These are phyloP conservation scores for Galemys pyrenaicus DNA, from an alignment of 2,113 vertebrate species.

Conservation along the genomic window DNA sequence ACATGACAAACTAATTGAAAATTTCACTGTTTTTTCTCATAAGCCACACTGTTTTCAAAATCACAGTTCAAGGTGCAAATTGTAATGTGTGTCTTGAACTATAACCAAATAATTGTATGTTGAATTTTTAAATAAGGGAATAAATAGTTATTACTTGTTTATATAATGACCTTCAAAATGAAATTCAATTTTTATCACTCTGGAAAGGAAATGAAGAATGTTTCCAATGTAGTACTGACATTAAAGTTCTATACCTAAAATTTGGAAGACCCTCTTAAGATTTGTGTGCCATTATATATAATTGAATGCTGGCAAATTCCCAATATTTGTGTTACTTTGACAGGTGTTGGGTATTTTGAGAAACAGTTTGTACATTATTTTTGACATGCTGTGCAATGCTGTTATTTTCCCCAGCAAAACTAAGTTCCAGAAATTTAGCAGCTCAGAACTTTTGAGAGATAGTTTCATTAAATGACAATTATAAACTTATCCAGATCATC, in stretches of 20 bases:
- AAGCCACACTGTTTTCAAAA: constrained; percentile 3
- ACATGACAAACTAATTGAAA: constrained; percentile 14
- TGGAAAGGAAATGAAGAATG: not conserved
- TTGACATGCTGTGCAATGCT: not conserved
- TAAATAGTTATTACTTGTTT: not conserved
- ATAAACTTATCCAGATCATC: not conserved
- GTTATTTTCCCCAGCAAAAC: constrained; percentile 7
- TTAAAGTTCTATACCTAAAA: constrained; percentile 33
- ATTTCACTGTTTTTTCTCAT: not conserved
- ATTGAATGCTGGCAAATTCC: not conserved
- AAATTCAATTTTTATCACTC: constrained; percentile 29
- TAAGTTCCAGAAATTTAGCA: not conserved
- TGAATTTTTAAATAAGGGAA: not conserved
- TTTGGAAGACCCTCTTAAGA: not conserved
- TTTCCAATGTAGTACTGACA: constrained; percentile 8
- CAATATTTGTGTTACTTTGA: not conserved
- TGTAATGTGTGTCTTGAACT: not conserved
- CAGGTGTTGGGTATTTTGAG: not conserved
- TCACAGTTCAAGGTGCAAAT: not conserved
- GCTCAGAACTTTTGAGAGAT: constrained; percentile 8
- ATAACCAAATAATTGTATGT: not conserved
- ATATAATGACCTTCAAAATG: constrained; percentile 16
- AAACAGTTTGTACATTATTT: not conserved
- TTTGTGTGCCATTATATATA: not conserved
- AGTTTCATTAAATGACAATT: not conserved